Evolutionary conservation across 1,140 invertebrate genomes (phyloP).

Genomic region (Wiebesia pumilae): DNA sequence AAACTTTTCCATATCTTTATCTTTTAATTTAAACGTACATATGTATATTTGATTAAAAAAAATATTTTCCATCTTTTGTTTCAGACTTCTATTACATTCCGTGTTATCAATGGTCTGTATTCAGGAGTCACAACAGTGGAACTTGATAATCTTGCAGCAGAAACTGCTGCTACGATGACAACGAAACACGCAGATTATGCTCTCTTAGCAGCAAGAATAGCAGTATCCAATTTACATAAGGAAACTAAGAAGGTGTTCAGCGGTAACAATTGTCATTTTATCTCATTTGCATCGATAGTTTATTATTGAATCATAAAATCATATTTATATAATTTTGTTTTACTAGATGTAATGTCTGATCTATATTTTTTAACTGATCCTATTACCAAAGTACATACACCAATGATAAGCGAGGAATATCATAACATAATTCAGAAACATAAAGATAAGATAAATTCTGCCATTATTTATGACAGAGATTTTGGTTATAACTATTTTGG

Average conservation of each 20-base stretch:
- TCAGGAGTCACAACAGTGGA: slow-evolving; percentile 97
- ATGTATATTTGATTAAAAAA: too few relatives aligned
- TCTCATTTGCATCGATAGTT: background rate
- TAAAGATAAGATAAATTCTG: slow-evolving; percentile 93
- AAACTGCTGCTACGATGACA: slow-evolving; percentile 96
- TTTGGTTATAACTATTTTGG: slow-evolving; percentile 99
- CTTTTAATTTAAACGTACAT: background rate
- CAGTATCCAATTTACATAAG: slow-evolving; percentile 98
- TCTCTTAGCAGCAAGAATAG: slow-evolving; percentile 94
- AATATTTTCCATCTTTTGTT: slow-evolving; percentile 51
- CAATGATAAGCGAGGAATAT: slow-evolving; percentile 91
- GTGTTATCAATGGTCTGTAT: slow-evolving; percentile 95
- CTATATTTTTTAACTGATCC: slow-evolving; percentile 87
- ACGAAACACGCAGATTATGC: slow-evolving; percentile 98
- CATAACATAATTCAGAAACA: slow-evolving; percentile 91
- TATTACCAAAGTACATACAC: slow-evolving; percentile 81
- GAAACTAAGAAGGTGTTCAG: slow-evolving; percentile 94
- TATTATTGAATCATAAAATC: background rate
- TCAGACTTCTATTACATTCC: slow-evolving; percentile 87
- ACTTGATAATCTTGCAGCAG: slow-evolving; percentile 97
- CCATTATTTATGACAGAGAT: slow-evolving; percentile 98
- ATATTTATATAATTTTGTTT: background rate
- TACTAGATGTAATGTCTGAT: slow-evolving; percentile 91
- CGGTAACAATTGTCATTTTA: slow-evolving; percentile 75
- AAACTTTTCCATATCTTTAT: background rate